Evolutionary conservation across 2,888 invertebrate species (phyloP), one percentile per base, ranked within the genome.

Genomic region (Pecten maximus): DNA sequence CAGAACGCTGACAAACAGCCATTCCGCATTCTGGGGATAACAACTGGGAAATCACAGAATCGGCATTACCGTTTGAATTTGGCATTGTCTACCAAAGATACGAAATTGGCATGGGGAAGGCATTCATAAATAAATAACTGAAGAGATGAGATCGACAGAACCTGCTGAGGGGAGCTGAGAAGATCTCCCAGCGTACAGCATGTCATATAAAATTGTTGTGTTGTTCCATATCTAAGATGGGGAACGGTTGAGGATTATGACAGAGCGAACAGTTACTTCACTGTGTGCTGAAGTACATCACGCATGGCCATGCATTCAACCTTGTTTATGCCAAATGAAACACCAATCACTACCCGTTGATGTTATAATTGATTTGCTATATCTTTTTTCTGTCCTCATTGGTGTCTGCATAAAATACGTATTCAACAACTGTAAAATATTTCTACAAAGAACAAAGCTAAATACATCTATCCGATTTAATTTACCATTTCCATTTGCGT

Each of bases 31-130:
- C 74, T 74, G 16, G 2, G 35, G 74, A 74, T 74, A 74, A 35
- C 74, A 74, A 74, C 74, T 74, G 74, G 74, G 74, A 74, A 74
- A 74, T 74, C 74, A 74, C 74, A 74, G 74, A 74, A 74, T 74
- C 74, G 74, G 74, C 74, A 74, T 28, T 74, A 35, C 74, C 28
- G 74, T 74, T 74, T 74, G 74, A 74, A 74, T 74, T 74, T 74
- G 74, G 74, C 74, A 74, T 74, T 74, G 74, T 74, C 74, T 74
- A 74, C 74, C 74, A 74, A 28, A 74, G 74, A 74, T 74, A 74
- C 74, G 74, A 35, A 74, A 74, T 74, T 74, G 74, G 74, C 74
- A 35, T 12, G 74, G 74, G 8, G 74, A 35, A 74, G 28, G 35
- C 74, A 74, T 74, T 74, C 74, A 74, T 74, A 74, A 74, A 74